Conservation (phyloP, 2,113 vertebrate species). For the Neomonachus schauinslandi region DNA sequence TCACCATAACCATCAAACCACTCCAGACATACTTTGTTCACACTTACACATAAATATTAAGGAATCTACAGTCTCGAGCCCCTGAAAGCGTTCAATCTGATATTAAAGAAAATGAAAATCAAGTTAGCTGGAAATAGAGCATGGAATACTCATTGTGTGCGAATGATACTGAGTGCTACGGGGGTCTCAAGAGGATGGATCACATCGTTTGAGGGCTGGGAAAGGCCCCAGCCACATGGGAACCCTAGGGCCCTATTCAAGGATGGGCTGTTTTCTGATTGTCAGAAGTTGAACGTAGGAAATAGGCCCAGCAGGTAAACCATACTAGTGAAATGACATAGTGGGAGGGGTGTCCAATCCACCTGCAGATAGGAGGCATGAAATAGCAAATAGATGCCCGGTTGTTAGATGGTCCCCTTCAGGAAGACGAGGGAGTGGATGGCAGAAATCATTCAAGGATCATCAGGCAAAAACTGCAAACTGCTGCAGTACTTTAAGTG, state of each 20-base stretch:
- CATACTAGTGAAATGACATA: background rate
- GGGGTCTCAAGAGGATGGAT: too few species aligned
- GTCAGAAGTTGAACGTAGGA: background rate
- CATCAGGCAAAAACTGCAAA: background rate
- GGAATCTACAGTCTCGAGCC: background rate
- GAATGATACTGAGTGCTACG: background rate
- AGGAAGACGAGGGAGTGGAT: background rate
- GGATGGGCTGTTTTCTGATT: background rate
- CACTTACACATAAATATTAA: background rate
- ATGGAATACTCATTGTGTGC: background rate
- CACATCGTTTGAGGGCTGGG: background rate
- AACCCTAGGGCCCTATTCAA: background rate
- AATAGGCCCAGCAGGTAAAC: too few species aligned
- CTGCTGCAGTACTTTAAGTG: background rate
- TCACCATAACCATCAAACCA: background rate
- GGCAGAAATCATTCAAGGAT: background rate
- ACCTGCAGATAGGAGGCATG: too few species aligned
- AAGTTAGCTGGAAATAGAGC: background rate
- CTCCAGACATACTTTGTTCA: background rate
- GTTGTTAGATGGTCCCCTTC: background rate
- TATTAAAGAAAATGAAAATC: background rate
- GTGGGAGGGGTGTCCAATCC: too few species aligned
- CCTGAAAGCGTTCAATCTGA: background rate
- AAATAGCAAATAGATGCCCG: background rate
- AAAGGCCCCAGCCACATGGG: accelerated